Conservation (phyloP, 2,797 vertebrate species). For the Gallinago stenura region DNA sequence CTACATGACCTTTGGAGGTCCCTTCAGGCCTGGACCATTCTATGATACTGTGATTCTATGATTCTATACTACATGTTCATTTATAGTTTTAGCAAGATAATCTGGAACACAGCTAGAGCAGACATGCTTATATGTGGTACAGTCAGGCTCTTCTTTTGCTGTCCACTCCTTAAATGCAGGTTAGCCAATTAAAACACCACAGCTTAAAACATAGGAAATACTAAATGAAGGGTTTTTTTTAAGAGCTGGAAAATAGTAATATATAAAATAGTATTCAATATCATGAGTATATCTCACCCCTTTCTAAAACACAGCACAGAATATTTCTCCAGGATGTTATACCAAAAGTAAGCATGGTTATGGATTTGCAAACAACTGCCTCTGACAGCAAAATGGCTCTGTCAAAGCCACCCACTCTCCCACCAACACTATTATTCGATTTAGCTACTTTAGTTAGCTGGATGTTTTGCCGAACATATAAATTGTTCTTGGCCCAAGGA, state of each 20-base stretch:
- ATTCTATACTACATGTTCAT: not conserved
- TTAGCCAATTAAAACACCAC: not conserved
- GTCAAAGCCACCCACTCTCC: not conserved
- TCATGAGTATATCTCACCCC: not conserved
- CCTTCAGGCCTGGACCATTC: too few relatives aligned
- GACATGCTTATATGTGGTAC: not conserved
- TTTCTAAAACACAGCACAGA: not conserved
- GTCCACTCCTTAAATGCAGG: not conserved
- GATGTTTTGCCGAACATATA: not conserved
- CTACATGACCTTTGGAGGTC: too few relatives aligned
- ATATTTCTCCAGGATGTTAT: not conserved
- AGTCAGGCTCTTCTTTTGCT: not conserved
- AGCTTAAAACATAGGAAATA: not conserved
- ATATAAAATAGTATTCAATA: not conserved
- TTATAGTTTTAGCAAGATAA: not conserved
- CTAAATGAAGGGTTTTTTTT: not conserved
- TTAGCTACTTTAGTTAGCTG: not conserved
- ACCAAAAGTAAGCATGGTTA: not conserved
- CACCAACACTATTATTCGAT: not conserved
- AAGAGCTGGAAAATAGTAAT: not conserved
- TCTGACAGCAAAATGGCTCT: not conserved
- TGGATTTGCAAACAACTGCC: not conserved
- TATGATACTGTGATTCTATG: too few relatives aligned
- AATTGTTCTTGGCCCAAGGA: not conserved
- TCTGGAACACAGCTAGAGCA: not conserved